phyloP scores from a whole-genome alignment of 2,113 vertebrate species.

The Crotalus tigris region DNA sequence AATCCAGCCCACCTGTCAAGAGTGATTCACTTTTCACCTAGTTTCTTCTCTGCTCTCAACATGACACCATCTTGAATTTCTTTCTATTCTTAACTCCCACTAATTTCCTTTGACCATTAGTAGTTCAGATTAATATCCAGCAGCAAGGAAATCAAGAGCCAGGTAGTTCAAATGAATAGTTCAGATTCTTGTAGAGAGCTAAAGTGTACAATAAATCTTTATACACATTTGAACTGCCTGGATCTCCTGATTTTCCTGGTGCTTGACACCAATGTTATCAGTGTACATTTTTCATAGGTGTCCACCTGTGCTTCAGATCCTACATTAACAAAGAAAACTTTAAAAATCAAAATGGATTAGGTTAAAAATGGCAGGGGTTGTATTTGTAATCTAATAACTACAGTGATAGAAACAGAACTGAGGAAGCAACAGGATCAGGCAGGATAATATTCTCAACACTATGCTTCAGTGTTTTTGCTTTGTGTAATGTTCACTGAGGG shows the following conservation, averaged over 20 bases:
- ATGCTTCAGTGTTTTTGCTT: not conserved
- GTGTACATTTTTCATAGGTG: not conserved
- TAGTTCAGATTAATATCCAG: not conserved
- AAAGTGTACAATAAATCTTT: not conserved
- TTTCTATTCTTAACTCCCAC: not conserved
- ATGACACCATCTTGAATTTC: not conserved
- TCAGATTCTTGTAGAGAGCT: not conserved
- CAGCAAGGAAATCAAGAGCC: not conserved
- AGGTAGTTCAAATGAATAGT: not conserved
- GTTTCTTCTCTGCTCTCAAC: no score
- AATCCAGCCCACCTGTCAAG: not conserved
- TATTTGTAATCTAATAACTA: not conserved
- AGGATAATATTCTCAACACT: not conserved
- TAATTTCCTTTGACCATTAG: not conserved
- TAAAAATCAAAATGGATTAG: not conserved
- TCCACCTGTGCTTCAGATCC: not conserved
- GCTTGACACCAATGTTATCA: not conserved
- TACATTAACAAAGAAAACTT: not conserved
- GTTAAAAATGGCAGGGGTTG: not conserved
- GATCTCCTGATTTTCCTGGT: not conserved
- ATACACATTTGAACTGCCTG: not conserved
- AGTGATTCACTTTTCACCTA: no score
- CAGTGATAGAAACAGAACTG: not conserved
- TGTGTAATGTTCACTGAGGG: not conserved
- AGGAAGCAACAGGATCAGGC: slow-evolving; percentile 12